phyloP scores from a whole-genome alignment of 2,888 invertebrate species.

The Cataglyphis cursor region DNA sequence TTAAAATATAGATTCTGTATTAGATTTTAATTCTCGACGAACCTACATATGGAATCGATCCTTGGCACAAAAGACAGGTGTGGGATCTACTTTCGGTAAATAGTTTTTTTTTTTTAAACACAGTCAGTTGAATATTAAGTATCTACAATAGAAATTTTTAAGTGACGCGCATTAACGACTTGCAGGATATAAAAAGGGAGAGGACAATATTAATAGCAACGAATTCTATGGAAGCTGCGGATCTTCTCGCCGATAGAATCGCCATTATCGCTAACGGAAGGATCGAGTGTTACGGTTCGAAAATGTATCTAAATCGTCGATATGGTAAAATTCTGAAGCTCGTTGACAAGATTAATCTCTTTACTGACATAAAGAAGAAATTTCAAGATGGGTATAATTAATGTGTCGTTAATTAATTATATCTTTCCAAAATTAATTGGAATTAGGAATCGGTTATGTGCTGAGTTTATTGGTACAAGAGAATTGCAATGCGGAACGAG shows the following conservation, averaged over 20 bases:
- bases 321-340: slow-evolving; percentile 60
- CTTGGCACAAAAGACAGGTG: slow-evolving; percentile 60
- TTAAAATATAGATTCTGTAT: slow-evolving; percentile 1
- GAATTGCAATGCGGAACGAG: slow-evolving; percentile 47
- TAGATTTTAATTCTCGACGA: slow-evolving; percentile 71
- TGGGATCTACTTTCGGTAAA: slow-evolving; percentile 66
- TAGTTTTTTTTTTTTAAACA: not conserved
- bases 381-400: not conserved
- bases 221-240: slow-evolving; percentile 72
- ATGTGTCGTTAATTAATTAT: not conserved
- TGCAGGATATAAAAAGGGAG: slow-evolving; percentile 59
- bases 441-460: slow-evolving; percentile 64
- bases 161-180: not conserved
- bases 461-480: slow-evolving; percentile 61
- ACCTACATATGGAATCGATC: slow-evolving; percentile 70
- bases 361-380: not conserved
- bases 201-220: slow-evolving; percentile 72
- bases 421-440: slow-evolving; percentile 14
- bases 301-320: slow-evolving; percentile 70
- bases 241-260: slow-evolving; percentile 71
- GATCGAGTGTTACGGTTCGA: slow-evolving; percentile 72
- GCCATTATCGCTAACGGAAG: slow-evolving; percentile 69
- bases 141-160: not conserved
- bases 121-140: not conserved
- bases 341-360: not conserved